phyloP scores from a whole-genome alignment of 2,113 vertebrate genomes.

The Parus major region DNA sequence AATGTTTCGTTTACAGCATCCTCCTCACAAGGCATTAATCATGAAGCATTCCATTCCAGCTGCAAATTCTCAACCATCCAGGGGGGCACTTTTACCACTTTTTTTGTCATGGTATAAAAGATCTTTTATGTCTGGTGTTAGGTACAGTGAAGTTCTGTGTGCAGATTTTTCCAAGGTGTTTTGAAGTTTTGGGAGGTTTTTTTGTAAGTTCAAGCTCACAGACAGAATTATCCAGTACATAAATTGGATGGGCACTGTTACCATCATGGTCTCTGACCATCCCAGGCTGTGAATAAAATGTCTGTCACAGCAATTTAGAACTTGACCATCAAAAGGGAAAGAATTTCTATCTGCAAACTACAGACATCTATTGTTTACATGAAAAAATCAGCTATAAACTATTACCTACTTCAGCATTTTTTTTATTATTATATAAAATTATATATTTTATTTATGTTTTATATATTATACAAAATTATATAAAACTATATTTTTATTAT shows the following conservation, averaged over 20 bases:
- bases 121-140: not conserved
- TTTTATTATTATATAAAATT: too few species aligned
- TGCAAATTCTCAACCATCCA: conserved; percentile 50
- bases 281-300: not conserved
- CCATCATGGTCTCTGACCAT: not conserved
- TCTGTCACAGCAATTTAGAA: not conserved
- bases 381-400: not conserved
- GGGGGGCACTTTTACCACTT: not conserved
- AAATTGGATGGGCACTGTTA: not conserved
- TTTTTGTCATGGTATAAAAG: conserved; percentile 22
- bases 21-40: conserved; percentile 59
- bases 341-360: not conserved
- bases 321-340: not conserved
- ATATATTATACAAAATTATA: too few species aligned
- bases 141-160: conserved; percentile 19
- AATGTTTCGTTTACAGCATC: conserved; percentile 66
- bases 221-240: not conserved
- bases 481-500: too few species aligned
- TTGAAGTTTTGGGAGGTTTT: conserved; percentile 29
- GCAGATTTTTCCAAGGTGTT: not conserved
- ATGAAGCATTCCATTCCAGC: conserved; percentile 40
- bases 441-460: too few species aligned
- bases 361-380: not conserved
- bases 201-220: not conserved
- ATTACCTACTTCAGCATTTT: not conserved